Evolutionary conservation across 2,888 invertebrate species (phyloP).

Genomic region (Fissipunctia ypsillon): DNA sequence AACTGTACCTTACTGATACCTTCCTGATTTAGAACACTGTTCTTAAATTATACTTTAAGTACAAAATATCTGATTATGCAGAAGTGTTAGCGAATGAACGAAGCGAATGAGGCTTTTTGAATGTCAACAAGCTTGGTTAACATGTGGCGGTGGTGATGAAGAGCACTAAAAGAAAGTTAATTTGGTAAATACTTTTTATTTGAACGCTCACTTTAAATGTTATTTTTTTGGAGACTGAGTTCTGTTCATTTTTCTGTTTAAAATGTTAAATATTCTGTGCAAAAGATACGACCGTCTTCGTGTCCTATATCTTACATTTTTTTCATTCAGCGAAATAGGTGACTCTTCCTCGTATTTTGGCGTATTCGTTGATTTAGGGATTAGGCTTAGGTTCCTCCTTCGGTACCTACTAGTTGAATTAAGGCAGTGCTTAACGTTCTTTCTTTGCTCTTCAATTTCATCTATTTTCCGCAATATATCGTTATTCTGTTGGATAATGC

Average conservation of each 20-base stretch:
- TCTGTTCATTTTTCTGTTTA: conserved; percentile 75
- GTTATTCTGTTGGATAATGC: conserved; percentile 79
- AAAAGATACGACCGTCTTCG: conserved; percentile 74
- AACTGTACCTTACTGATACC: too few species aligned
- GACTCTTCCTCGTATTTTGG: conserved; percentile 61
- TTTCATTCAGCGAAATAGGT: conserved; percentile 68
- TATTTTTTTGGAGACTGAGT: conserved; percentile 58
- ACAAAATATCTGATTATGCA: neutral
- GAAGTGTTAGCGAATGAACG: neutral
- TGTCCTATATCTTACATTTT: conserved; percentile 71
- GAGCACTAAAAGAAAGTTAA: neutral
- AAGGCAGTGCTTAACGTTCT: conserved; percentile 54
- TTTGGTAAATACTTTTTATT: conserved; percentile 34
- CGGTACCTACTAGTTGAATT: conserved; percentile 65
- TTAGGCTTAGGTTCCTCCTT: conserved; percentile 70
- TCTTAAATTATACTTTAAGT: neutral
- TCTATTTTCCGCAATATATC: conserved; percentile 76
- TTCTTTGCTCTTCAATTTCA: conserved; percentile 69
- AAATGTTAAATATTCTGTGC: conserved; percentile 75
- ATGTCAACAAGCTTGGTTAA: neutral
- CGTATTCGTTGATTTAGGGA: conserved; percentile 56
- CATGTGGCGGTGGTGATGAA: neutral
- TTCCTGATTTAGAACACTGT: neutral
- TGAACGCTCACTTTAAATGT: conserved; percentile 20
- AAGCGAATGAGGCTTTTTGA: neutral